A percentile compares a stretch with the other conserved stretches of the same genome.
Conservation (phyloP, 2,797 vertebrate genomes). For the Cygnus olor region DNA sequence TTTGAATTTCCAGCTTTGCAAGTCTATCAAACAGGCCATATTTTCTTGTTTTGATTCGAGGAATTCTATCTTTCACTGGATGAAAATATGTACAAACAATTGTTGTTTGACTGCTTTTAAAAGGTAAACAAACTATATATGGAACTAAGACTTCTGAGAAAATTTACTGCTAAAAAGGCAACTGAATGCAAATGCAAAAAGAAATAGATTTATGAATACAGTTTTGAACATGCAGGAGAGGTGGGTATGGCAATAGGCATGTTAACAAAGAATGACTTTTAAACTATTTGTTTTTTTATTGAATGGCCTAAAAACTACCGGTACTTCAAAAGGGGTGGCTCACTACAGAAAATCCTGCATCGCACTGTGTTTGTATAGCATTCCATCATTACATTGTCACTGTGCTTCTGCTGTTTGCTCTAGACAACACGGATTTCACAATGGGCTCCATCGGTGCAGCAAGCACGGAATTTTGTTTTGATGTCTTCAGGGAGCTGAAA, state of each 20-base stretch:
- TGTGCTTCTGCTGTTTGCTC: not conserved
- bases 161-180: not conserved
- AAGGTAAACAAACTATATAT: not conserved
- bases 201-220: not conserved
- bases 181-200: not conserved
- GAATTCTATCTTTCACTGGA: not conserved
- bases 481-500: slow-evolving; percentile 74
- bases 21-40: not conserved
- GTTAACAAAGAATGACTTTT: not conserved
- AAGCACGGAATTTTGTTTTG: slow-evolving; percentile 72
- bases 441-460: slow-evolving; percentile 73
- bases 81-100: not conserved
- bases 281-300: not conserved
- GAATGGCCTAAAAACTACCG: not conserved
- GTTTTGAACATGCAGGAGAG: not conserved
- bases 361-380: not conserved
- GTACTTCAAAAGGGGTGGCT: not conserved
- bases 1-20: not conserved
- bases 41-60: not conserved
- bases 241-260: not conserved
- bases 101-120: not conserved
- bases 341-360: too few species aligned
- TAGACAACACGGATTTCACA: not conserved
- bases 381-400: not conserved
- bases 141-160: not conserved